Evolutionary conservation across 2,113 vertebrate species (phyloP), one percentile per base, ranked within the genome.

Genomic region (Carassius gibelio): DNA sequence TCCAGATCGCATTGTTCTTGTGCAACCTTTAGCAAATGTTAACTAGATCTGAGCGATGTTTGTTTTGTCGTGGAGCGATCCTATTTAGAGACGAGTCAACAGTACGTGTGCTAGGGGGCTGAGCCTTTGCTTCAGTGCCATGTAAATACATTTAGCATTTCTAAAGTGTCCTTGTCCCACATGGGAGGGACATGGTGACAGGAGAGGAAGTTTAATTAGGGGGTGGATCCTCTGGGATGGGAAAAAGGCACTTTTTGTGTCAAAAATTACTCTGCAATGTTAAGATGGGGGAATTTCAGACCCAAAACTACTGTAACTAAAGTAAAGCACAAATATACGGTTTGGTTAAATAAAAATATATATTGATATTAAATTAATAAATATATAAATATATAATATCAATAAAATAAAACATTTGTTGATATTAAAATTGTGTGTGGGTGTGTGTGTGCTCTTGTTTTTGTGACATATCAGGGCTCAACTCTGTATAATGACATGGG

Each of bases 21-120:
- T 68, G 62, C 80, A 84, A 86, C 81, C 86, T 82, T 89, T 79
- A 81, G 55, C 30, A 84, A 89, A 84, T 86, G 84, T 89, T 82
- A 76, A 71, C 57, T 84, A 85, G 86, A 84, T 75, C 77, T 61
- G 21, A 62, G 38, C 59, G 19, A 45, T 76, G 45, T 79, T 85
- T 87, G 61, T 78, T 80, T 81, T 74, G 64, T 79, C 57, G 71
- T 68, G 34, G 50, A 48, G 72, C 48, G 48, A 84, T 75, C 79
- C 42, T 82, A 62, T 82, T 82, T 68, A 86, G 74, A 86, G 78
- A 68, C 6, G 34, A 82, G 59, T 86, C 69, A 82, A 76, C n/a
- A 66, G 57, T 66, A 45, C 30, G 21, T 38, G 3, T 36, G 42
- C 34, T 72, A 72, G 36, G 19, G 19, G 19, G 50, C 48, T 72